These are phyloP conservation scores for Nanorana parkeri DNA, from an alignment of 2,113 vertebrate species.

Conservation along the genomic window DNA sequence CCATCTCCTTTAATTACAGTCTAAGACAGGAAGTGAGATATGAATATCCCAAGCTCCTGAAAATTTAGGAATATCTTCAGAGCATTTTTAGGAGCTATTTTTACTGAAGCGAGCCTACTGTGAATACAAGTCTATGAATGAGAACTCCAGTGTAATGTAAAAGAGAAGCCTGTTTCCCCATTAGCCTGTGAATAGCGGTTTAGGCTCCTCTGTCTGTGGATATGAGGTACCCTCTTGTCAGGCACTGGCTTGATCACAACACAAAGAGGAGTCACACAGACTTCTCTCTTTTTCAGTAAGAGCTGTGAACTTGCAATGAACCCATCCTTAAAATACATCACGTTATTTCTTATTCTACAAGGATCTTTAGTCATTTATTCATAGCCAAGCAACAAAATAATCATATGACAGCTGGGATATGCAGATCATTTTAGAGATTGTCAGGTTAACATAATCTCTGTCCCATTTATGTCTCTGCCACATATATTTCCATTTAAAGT, in stretches of 20 bases:
- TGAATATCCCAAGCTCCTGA: no score
- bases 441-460: no score
- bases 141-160: neutral
- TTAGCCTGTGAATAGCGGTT: neutral
- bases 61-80: no score
- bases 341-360: constrained; percentile 11
- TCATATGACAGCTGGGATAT: neutral
- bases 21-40: no score
- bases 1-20: no score
- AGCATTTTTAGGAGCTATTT: no score
- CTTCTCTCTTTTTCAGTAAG: neutral
- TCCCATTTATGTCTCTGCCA: no score
- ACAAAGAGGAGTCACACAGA: constrained; percentile 16
- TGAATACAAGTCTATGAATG: neutral
- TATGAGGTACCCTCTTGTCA: neutral
- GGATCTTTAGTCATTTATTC: neutral
- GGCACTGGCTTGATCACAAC: neutral
- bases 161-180: neutral
- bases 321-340: constrained; percentile 23
- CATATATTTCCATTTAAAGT: no score
- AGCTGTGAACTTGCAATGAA: constrained; percentile 41
- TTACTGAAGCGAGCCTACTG: no score
- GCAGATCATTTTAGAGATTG: neutral
- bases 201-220: neutral
- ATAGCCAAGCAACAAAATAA: constrained; percentile 1